Evolutionary conservation across 2,888 invertebrate genomes (phyloP), one percentile per base, ranked within the genome.

Genomic region (Tanytarsus gracilentus): DNA sequence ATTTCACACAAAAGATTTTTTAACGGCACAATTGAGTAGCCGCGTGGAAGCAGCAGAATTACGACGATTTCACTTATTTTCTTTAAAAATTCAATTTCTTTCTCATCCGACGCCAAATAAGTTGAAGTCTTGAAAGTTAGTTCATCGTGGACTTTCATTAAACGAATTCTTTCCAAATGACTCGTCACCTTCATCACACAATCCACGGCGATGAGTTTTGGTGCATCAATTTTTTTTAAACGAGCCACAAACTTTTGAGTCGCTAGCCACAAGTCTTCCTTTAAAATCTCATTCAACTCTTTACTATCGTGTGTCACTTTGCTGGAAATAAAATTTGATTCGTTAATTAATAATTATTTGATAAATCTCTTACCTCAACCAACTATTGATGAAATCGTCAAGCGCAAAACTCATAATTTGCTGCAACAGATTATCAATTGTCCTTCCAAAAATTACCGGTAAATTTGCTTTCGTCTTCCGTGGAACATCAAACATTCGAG

Each of bases 101-200:
- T 80, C 40, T 86, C 85, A 63, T 79, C 78, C 9, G 84, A 83
- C 72, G 80, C 79, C 61, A 93, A 75, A 72, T 90, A 88, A 0
- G 86, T 80, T 11, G 84, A 82, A 60, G 88, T 76, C 30, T 85
- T 52, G 11, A 59, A 62, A 23, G 44, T 39, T 30, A 52, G 23
- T 25, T 50, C 55, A 39, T 29, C 16, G 21, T 50, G 61, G 67
- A 81, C 85, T 82, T 76, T 88, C 86, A 82, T 82, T 68, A 86
- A 82, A 65, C 89, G 78, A 62, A 92, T 88, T 68, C 85, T 85
- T 69, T 89, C 89, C 75, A 93, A 87, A 78, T 94, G 93, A 62
- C 82, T 80, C 9, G 88, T 87, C 26, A 92, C 82, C 70, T 83
- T 85, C 63, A 81, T 82, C 2, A 90, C 84, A 77, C 92, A 84